Percentiles rank a stretch among this genome's conserved stretches.
Conservation (phyloP, 2,888 invertebrate species). For the Ophion ventricosus region DNA sequence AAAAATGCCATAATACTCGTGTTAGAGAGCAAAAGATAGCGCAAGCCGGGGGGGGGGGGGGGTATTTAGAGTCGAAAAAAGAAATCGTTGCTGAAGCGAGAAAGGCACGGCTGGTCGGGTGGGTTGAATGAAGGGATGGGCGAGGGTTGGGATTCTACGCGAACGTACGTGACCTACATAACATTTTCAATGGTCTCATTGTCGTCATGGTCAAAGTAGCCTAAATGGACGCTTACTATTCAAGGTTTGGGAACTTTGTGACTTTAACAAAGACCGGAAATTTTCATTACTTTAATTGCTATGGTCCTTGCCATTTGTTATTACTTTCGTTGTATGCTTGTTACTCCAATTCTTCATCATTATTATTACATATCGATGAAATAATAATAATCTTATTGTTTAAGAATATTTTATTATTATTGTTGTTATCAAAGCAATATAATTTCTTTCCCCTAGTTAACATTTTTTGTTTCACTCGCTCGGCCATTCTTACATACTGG, state of each 20-base stretch:
- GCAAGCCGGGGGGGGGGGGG: not conserved
- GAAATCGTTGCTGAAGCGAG: conserved; percentile 21
- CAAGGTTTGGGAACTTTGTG: conserved; percentile 27
- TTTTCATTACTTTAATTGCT: conserved; percentile 28
- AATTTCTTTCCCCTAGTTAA: no score
- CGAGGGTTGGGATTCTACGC: conserved; percentile 49
- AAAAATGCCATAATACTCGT: conserved; percentile 47
- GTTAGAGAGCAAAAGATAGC: not conserved
- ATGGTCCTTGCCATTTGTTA: not conserved
- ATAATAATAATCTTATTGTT: no score
- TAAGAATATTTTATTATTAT: not conserved
- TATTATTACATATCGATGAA: no score
- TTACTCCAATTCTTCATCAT: no score
- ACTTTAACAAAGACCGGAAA: not conserved
- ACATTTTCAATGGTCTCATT: conserved; percentile 66
- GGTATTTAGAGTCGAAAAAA: not conserved
- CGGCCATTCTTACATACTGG: no score
- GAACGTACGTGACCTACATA: conserved; percentile 68
- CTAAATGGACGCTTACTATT: conserved; percentile 52
- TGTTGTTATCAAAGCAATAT: not conserved
- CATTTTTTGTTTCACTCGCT: no score
- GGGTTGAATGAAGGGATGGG: conserved; percentile 45
- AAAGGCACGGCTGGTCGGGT: conserved; percentile 7
- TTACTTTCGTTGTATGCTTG: no score
- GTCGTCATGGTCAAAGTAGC: conserved; percentile 60